These are phyloP conservation scores for Sarcophaga rosellei DNA, from an alignment of 2,888 invertebrate genomes.

Conservation along the genomic window DNA sequence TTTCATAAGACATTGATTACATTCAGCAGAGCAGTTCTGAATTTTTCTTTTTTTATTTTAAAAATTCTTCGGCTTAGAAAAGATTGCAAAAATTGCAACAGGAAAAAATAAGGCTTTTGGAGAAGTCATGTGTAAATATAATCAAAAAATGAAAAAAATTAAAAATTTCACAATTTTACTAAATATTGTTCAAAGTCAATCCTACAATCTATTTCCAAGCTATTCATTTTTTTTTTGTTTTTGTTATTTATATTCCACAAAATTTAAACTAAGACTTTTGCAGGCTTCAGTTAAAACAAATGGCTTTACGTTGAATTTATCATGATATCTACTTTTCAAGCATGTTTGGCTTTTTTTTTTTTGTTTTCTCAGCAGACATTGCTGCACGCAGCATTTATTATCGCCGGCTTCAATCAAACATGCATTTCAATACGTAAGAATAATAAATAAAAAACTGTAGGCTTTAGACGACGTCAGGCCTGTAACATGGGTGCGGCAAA, in stretches of 20 bases:
- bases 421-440: conserved; percentile 49
- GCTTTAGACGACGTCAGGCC: conserved; percentile 23
- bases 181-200: too few species aligned
- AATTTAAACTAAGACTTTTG: background rate
- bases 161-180: too few species aligned
- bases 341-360: conserved; percentile 45
- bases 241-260: background rate
- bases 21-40: background rate
- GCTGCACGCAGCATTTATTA: conserved; percentile 57
- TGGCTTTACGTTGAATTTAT: conserved; percentile 67
- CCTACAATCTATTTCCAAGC: too few species aligned
- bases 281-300: conserved; percentile 70
- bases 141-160: too few species aligned
- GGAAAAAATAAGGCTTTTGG: background rate
- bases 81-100: conserved; percentile 37
- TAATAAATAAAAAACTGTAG: conserved; percentile 43
- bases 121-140: too few species aligned
- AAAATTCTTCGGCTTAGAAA: conserved; percentile 9
- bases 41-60: conserved; percentile 46
- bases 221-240: too few species aligned
- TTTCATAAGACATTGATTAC: conserved; percentile 41
- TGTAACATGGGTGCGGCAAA: conserved; percentile 60
- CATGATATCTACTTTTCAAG: conserved; percentile 49
- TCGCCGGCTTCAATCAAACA: conserved; percentile 53
- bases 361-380: conserved; percentile 37